Base-by-base conservation (phyloP, 2,113 vertebrate genomes). In the Ursus arctos region DNA sequence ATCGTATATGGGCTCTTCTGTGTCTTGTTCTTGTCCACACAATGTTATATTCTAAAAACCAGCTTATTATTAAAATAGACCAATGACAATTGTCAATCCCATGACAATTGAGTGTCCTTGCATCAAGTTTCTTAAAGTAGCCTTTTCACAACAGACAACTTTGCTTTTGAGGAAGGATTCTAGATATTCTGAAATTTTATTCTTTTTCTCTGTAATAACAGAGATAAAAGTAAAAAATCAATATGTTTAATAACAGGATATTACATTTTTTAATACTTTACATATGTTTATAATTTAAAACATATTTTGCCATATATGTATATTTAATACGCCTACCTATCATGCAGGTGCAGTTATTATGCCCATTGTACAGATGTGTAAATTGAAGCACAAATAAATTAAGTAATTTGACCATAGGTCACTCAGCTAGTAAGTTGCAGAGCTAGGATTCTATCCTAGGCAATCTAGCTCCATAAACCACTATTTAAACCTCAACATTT, bases 181-280 rank as follows among this genome's bases (percentile, higher is more conserved):
- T 36, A 95, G 28, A 67, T 55, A 93, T 18, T 33, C 33, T 91
- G 40, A 88, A 95, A 84, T 59, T 83, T 57, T 74, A 91, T 53
- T 83, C 21, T 72, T 1, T 89, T 53, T 65, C 21, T 59, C 47
- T 57, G 28, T 77, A 90, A 28, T 80, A 55, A 88, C 3, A 84
- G 49, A 79, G 15, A 94, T 3, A 22, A 79, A 40, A 43, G 92
- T 51, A 76, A 74, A 74, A 85, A 69, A 0, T 2, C 26, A 33
- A 63, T n/a, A 55, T 24, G 81, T 28, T 80, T 43, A 40, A 88
- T 63, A 97, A 21, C 33, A 5, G 31, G 33, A 63, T 12, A 74
- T 10, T 61, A 24, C 65, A 72, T 65, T 77, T 80, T 2, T 43
- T 47, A 89, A 89, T 47, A 92, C 0, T n/a, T 90, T 57, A n/a